A percentile compares a stretch with the other conserved stretches of the same genome.
phyloP scores from a whole-genome alignment of 2,797 vertebrate species.

The Thaleichthys pacificus region DNA sequence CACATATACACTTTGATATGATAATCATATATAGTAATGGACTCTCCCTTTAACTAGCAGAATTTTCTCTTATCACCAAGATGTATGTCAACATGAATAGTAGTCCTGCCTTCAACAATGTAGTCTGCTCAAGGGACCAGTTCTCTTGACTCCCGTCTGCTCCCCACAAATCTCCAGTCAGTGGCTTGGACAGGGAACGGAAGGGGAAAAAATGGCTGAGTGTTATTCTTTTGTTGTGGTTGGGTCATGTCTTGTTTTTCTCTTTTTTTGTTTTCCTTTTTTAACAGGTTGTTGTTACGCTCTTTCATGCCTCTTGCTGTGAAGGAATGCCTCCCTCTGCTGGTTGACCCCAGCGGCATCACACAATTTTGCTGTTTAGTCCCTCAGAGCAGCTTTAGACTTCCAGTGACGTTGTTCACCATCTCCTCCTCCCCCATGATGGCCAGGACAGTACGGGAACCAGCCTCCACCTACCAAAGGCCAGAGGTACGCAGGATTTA shows the following conservation, averaged over 20 bases:
- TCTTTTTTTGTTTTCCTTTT: slow-evolving; percentile 31
- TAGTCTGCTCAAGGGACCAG: slow-evolving; percentile 26
- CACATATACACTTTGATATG: slow-evolving; percentile 8
- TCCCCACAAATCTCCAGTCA: slow-evolving; percentile 35
- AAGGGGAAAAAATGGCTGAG: slow-evolving; percentile 54
- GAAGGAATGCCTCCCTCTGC: slow-evolving; percentile 65
- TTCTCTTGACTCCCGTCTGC: slow-evolving; percentile 36
- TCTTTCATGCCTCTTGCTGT: slow-evolving; percentile 53
- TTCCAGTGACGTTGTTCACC: slow-evolving; percentile 85
- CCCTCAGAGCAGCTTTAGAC: slow-evolving; percentile 79
- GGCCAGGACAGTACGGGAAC: slow-evolving; percentile 81
- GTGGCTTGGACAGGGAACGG: slow-evolving; percentile 58
- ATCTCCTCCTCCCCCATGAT: slow-evolving; percentile 83
- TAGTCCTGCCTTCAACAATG: slow-evolving; percentile 25
- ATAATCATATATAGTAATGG: slow-evolving; percentile 26
- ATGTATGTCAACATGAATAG: slow-evolving; percentile 41
- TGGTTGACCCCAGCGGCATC: slow-evolving; percentile 49
- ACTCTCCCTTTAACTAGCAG: slow-evolving; percentile 17
- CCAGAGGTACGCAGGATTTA: too few relatives aligned
- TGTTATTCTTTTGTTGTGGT: slow-evolving; percentile 48
- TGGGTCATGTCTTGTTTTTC: slow-evolving; percentile 48
- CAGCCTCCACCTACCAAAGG: slow-evolving; percentile 74
- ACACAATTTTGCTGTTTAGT: slow-evolving; percentile 45
- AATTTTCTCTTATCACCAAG: slow-evolving; percentile 29
- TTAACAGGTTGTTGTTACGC: slow-evolving; percentile 47